Evolutionary conservation across 2,113 vertebrate genomes (phyloP), one percentile per base, ranked within the genome.

Genomic region (Manacus vitellinus): DNA sequence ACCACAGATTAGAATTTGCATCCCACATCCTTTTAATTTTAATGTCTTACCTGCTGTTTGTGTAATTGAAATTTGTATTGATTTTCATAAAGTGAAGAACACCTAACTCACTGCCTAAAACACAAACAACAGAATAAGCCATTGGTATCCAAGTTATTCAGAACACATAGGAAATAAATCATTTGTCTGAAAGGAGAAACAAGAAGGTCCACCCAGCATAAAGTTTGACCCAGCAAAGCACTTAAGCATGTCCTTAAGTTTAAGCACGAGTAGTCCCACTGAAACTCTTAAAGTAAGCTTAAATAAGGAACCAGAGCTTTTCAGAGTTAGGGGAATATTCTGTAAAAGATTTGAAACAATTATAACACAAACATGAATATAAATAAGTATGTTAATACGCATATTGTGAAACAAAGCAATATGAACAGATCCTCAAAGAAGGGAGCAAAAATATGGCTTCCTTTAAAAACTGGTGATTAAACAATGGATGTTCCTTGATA

Each of bases 41-140:
- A 89, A 87, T 76, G 77, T 46, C 62, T 94, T 94, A 92, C 86
- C 79, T 92, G 76, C 83, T 89, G 73, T 75, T 94, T 2, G 1
- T 54, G 70, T 90, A 94, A 92, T 65, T 92, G 90, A 95, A 92
- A 89, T 88, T 33, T 86, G 55, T 96, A 89, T 62, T 87, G 93
- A 95, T 93, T 95, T 95, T 94, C 88, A 94, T 87, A 87, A 87
- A 94, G 66, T 2, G 1, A 92, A 87, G 86, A 94, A 93, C 58
- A 96, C 35, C 71, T 80, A 73, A 82, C 10, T 54, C 76, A 85
- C 23, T 5, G 1, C 46, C 73, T 88, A 87, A 91, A 95, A 73
- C 55, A 83, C 43, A 65, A 92, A 94, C 58, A 93, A 66, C 65
- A 37, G 73, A 92, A 94, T 20, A 51, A 91, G 52, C 85, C 90